Evolutionary conservation across 2,797 vertebrate species (phyloP), one percentile per base, ranked within the genome.

Genomic region (Echiichthys vipera): DNA sequence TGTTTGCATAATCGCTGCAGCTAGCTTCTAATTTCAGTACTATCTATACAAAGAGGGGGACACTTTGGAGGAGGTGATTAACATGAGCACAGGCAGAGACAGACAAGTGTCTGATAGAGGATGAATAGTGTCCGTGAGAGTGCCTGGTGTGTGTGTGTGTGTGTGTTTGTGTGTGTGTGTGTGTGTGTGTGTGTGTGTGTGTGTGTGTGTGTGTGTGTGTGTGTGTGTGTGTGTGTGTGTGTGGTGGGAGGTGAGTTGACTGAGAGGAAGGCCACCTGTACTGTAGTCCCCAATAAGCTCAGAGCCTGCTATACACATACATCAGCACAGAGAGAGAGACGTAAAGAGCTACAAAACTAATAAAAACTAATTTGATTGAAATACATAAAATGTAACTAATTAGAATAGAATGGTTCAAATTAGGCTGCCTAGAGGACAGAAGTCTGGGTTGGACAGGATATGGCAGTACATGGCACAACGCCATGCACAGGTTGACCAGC

Each of bases 21-120:
- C 42, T 66, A 42, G 57, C 39, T 47, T 58, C 39, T 77, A 68
- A 72, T 80, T 68, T 46, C 51, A 71, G 71, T 67, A 42, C 39
- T 43, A 39, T 66, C 37, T 29, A 29, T 51, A 67, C 56, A 79
- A 74, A 81, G 46, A 77, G 14, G 20, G 3, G 32, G 25, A 37
- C 24, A 45, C 54, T 64, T 54, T 45, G 40, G n/a, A 64, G 36
- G 37, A 43, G 34, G 24, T 18, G 22, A 80, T 84, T 74, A 67
- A 64, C 74, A 81, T 73, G 53, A 65, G 39, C 64, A 63, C 45
- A 30, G 27, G 49, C 37, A 30, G 43, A 67, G 58, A 73, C 42
- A 77, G 59, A 67, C 63, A 65, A 62, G 65, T 46, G 68, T 67
- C 42, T 76, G 71, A 66, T 65, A 42, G 43, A 77, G 65, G 40